Conservation (phyloP, 2,888 invertebrate species). For the Parnassius smintheus region DNA sequence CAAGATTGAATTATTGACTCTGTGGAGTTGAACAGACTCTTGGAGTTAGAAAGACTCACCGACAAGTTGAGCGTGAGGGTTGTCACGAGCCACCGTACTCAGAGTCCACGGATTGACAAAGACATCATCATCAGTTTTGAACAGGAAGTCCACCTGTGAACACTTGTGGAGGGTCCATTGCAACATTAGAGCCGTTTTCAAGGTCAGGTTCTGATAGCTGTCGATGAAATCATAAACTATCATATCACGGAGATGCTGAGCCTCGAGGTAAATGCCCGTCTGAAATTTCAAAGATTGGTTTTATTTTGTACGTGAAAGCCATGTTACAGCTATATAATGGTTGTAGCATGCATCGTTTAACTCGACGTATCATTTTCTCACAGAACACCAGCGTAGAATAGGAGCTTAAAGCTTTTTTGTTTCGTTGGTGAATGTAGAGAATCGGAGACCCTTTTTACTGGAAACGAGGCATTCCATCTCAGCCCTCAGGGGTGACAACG, state of each 20-base stretch:
- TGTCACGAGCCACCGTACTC: constrained; percentile 44
- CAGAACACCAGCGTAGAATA: too few species aligned
- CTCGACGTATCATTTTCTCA: too few species aligned
- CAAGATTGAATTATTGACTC: too few species aligned
- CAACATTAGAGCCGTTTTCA: constrained; percentile 84
- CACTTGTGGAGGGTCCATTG: constrained; percentile 81
- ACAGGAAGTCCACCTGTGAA: constrained; percentile 70
- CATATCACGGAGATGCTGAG: constrained; percentile 78
- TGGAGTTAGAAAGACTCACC: constrained; percentile 52
- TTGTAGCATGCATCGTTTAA: too few species aligned
- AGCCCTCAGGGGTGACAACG: too few species aligned
- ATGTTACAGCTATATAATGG: too few species aligned
- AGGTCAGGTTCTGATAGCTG: constrained; percentile 84
- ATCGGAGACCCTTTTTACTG: too few species aligned
- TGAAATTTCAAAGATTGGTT: constrained; percentile 31
- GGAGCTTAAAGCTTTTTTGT: too few species aligned
- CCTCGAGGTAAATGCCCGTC: constrained; percentile 70
- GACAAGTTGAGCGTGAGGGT: constrained; percentile 64
- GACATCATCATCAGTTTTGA: constrained; percentile 84
- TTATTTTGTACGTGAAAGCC: too few species aligned
- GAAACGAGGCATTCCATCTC: too few species aligned
- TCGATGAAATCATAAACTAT: constrained; percentile 83
- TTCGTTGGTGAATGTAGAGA: too few species aligned
- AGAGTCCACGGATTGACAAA: constrained; percentile 80
- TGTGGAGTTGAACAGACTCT: constrained; percentile 20